These are phyloP conservation scores for Oncorhynchus mykiss DNA, from an alignment of 2,113 vertebrate species.

Conservation along the genomic window DNA sequence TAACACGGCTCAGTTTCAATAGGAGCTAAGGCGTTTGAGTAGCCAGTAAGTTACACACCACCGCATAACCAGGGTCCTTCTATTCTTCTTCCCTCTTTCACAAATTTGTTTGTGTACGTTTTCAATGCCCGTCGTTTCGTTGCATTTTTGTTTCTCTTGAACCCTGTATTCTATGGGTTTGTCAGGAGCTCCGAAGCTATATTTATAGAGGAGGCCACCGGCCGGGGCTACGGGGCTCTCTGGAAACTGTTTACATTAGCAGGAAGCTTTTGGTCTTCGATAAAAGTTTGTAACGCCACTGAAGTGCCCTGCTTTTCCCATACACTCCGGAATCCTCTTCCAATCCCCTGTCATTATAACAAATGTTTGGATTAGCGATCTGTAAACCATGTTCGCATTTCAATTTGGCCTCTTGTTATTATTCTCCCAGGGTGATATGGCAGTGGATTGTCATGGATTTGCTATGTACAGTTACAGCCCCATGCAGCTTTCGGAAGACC, in stretches of 20 bases:
- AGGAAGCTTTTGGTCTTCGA: conserved; percentile 80
- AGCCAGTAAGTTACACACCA: conserved; percentile 73
- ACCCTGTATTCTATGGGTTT: conserved; percentile 77
- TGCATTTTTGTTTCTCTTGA: conserved; percentile 83
- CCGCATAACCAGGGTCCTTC: conserved; percentile 58
- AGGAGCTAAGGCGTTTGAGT: conserved; percentile 70
- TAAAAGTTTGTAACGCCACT: conserved; percentile 84
- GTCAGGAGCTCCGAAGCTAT: conserved; percentile 23
- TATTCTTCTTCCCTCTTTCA: conserved; percentile 50
- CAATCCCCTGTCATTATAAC: conserved; percentile 92
- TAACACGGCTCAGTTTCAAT: conserved; percentile 43
- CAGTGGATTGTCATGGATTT: conserved; percentile 84
- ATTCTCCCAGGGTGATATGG: conserved; percentile 87
- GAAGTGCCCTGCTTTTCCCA: conserved; percentile 89
- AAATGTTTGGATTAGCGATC: conserved; percentile 96
- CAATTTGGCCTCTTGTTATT: conserved; percentile 81
- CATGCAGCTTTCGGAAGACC: conserved; percentile 26
- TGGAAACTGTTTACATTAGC: conserved; percentile 88
- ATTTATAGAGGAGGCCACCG: conserved; percentile 23
- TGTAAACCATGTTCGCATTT: conserved; percentile 95
- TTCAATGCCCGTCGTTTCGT: conserved; percentile 89
- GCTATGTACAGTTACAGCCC: conserved; percentile 45
- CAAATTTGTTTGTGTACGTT: conserved; percentile 85
- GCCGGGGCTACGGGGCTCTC: conserved; percentile 50
- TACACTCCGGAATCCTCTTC: conserved; percentile 83